A percentile compares a stretch with the other conserved stretches of the same genome.
phyloP scores from a whole-genome alignment of 2,797 vertebrate genomes.

The Agapornis canus region DNA sequence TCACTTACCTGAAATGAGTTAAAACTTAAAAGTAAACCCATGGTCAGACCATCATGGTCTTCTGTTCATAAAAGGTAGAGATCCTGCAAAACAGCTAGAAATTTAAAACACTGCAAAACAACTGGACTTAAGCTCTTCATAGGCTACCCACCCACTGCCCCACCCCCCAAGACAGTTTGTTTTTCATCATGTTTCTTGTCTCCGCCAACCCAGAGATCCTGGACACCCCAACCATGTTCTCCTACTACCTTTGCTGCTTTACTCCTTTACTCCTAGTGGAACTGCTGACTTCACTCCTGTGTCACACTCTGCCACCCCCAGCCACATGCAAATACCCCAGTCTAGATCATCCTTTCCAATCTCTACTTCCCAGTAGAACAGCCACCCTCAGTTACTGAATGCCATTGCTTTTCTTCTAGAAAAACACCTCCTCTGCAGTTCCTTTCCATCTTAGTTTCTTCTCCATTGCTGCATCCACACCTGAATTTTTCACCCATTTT shows the following conservation, averaged over 20 bases:
- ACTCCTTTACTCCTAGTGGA: background rate
- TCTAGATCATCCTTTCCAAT: background rate
- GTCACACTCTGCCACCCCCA: background rate
- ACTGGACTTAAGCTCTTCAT: background rate
- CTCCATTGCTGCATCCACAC: background rate
- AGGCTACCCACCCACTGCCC: rapidly evolving
- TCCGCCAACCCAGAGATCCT: background rate
- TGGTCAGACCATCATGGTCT: background rate
- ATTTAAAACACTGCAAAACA: background rate
- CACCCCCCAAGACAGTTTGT: background rate
- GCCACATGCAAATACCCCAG: background rate
- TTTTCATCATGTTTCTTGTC: background rate
- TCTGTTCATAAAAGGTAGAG: background rate
- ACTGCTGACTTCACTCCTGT: background rate
- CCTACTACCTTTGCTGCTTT: background rate
- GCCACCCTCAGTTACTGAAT: background rate
- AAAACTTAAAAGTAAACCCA: background rate
- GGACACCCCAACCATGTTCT: background rate
- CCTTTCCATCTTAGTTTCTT: background rate
- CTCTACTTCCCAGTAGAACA: background rate
- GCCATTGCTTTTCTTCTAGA: background rate
- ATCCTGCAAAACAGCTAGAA: background rate
- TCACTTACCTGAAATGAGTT: background rate
- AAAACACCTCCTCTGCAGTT: background rate
- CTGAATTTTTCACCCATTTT: background rate